Conservation (phyloP, 2,888 invertebrate genomes). For the Brenthis hecate region DNA sequence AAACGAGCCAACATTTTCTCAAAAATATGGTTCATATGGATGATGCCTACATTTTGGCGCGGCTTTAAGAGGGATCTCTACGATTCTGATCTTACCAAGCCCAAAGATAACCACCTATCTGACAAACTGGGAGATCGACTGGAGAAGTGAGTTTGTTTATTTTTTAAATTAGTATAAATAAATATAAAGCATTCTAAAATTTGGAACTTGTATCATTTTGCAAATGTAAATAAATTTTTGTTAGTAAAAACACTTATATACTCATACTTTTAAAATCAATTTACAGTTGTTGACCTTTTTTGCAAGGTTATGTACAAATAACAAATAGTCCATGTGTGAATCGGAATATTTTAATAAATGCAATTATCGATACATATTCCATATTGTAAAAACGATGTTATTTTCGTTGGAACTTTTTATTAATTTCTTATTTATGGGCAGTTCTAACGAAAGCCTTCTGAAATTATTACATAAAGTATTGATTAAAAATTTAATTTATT, state of each 20-base stretch:
- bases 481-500: too few species aligned
- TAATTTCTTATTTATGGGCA: too few species aligned
- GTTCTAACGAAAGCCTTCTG: too few species aligned
- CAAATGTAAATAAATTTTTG: slow-evolving; percentile 20
- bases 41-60: slow-evolving; percentile 81
- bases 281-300: slow-evolving; percentile 48
- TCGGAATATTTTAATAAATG: slow-evolving; percentile 5
- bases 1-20: slow-evolving; percentile 69
- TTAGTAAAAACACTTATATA: slow-evolving; percentile 17
- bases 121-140: slow-evolving; percentile 84
- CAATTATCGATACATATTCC: not conserved
- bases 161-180: not conserved
- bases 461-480: too few species aligned
- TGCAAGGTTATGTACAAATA: slow-evolving; percentile 53
- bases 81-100: slow-evolving; percentile 86
- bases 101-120: slow-evolving; percentile 85
- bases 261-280: slow-evolving; percentile 38
- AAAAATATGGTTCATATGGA: slow-evolving; percentile 77
- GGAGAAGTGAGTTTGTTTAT: slow-evolving; percentile 74
- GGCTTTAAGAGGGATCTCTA: slow-evolving; percentile 85
- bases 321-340: slow-evolving; percentile 21
- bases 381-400: too few species aligned
- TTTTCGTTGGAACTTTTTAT: too few species aligned
- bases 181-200: not conserved
- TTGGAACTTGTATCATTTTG: slow-evolving; percentile 8